A percentile compares a stretch with the other conserved stretches of the same genome.
These are phyloP conservation scores for Hoplostethus atlanticus DNA, from an alignment of 2,797 vertebrate genomes.

Conservation along the genomic window DNA sequence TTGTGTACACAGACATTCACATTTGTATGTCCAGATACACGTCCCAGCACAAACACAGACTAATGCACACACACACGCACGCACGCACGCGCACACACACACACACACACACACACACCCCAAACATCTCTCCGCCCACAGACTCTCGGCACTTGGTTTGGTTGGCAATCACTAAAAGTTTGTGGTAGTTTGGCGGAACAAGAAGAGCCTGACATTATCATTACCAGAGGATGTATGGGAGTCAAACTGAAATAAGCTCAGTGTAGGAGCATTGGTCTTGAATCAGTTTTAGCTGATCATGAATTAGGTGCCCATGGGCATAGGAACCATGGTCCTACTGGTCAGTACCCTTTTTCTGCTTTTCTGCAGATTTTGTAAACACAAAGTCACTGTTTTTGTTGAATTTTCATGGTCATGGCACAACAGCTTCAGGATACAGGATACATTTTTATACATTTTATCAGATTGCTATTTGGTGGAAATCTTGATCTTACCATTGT, in stretches of 20 bases:
- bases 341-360: neutral
- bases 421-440: no score
- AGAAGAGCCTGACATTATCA: constrained; percentile 28
- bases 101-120: neutral
- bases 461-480: neutral
- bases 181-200: constrained; percentile 12
- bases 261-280: neutral
- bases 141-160: constrained; percentile 27
- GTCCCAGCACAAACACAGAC: constrained; percentile 15
- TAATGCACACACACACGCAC: constrained; percentile 5
- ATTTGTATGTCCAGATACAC: constrained; percentile 35
- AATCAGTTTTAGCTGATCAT: neutral
- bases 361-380: constrained; percentile 11
- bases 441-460: neutral
- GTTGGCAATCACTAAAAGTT: constrained; percentile 22
- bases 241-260: constrained; percentile 28
- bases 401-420: neutral
- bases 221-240: constrained; percentile 25
- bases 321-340: neutral
- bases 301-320: neutral
- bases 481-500: neutral
- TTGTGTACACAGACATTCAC: constrained; percentile 44
- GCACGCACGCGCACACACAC: neutral
- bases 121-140: constrained; percentile 1
- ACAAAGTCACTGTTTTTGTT: neutral